These are phyloP conservation scores for Hyposoter dolosus DNA, from an alignment of 2,888 invertebrate species.

Conservation along the genomic window DNA sequence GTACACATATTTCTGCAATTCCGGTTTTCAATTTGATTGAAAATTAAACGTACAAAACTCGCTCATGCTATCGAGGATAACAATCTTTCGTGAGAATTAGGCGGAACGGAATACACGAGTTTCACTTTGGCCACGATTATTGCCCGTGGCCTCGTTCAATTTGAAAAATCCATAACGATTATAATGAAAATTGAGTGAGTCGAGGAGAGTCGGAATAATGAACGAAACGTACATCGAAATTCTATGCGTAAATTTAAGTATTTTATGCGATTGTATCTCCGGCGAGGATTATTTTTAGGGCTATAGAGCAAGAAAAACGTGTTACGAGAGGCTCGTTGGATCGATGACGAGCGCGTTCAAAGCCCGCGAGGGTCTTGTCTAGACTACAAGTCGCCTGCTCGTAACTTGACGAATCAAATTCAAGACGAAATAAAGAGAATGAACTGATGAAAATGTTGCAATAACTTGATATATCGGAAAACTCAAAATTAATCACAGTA, in stretches of 20 bases:
- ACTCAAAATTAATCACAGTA: neutral
- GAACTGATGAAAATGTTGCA: too few relatives aligned
- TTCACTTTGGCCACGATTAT: neutral
- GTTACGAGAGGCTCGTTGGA: slow-evolving; percentile 56
- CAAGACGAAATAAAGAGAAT: neutral
- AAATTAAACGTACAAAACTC: neutral
- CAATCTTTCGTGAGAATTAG: neutral
- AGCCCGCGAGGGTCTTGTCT: slow-evolving; percentile 23
- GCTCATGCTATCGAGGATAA: too few relatives aligned
- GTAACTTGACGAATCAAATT: slow-evolving; percentile 32
- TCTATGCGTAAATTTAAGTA: neutral
- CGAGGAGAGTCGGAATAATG: neutral
- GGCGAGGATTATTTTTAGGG: slow-evolving; percentile 34
- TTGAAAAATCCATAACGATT: neutral
- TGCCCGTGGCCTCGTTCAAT: neutral
- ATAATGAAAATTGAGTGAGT: neutral
- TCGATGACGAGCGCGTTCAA: slow-evolving; percentile 52
- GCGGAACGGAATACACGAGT: neutral
- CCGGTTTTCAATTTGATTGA: neutral
- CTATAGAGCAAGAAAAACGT: slow-evolving; percentile 35
- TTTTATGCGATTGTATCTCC: slow-evolving; percentile 1
- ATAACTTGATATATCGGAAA: neutral
- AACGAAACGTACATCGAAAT: neutral
- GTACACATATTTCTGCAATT: too few relatives aligned
- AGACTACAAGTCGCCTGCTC: slow-evolving; percentile 37